phyloP scores from a whole-genome alignment of 1,140 invertebrate genomes.

The Diuraphis noxia region DNA sequence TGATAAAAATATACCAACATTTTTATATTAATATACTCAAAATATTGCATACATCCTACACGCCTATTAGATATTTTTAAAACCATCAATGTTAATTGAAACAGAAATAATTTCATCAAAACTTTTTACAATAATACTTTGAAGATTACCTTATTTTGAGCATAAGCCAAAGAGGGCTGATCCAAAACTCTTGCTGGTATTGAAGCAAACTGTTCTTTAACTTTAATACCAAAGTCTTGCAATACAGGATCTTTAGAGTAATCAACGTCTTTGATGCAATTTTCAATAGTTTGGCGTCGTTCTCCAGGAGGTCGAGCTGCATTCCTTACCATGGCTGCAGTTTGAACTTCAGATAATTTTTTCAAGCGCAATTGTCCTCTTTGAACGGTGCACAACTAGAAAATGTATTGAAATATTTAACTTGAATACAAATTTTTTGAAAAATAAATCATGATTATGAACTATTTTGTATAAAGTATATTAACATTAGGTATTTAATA shows the following conservation, averaged over 20 bases:
- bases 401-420: background rate
- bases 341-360: conserved; percentile 66
- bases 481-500: background rate
- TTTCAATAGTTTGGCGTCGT: conserved; percentile 68
- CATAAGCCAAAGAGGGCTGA: conserved; percentile 64
- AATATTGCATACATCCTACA: background rate
- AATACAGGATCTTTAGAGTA: conserved; percentile 63
- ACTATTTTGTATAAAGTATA: background rate
- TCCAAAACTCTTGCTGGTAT: conserved; percentile 65
- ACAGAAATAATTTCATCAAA: background rate
- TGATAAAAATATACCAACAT: no score
- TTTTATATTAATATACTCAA: background rate
- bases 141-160: conserved; percentile 11
- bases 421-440: background rate
- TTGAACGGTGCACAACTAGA: conserved; percentile 46
- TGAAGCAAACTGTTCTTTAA: conserved; percentile 64
- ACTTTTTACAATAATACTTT: background rate
- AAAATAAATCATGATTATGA: background rate
- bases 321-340: conserved; percentile 67
- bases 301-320: conserved; percentile 67
- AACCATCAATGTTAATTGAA: background rate
- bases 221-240: conserved; percentile 66
- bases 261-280: conserved; percentile 60
- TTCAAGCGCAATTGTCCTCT: conserved; percentile 65
- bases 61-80: background rate